Percentiles rank a stretch among this genome's conserved stretches.
Evolutionary conservation across 2,797 vertebrate genomes (phyloP).

Genomic region (Neosalanx taihuensis): DNA sequence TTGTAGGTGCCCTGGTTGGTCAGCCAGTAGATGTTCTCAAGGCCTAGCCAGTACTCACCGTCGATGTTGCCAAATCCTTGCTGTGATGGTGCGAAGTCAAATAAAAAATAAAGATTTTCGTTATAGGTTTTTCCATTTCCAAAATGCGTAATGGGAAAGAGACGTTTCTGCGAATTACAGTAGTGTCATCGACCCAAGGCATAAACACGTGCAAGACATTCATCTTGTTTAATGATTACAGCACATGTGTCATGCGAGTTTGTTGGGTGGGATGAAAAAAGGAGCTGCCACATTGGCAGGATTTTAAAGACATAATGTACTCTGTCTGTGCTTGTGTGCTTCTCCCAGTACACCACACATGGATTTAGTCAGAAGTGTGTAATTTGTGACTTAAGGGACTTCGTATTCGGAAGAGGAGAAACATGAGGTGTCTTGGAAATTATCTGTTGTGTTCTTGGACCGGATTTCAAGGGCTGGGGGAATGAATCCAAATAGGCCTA

Average conservation of each 20-base stretch:
- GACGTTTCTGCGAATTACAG: not conserved
- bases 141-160: too few relatives aligned
- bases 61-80: conserved; percentile 88
- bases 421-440: conserved; percentile 6
- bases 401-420: not conserved
- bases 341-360: conserved; percentile 12
- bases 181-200: not conserved
- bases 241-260: not conserved
- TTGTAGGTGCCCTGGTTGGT: conserved; percentile 88
- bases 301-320: conserved; percentile 15
- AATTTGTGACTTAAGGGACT: conserved; percentile 5
- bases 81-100: conserved; percentile 47
- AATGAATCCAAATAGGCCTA: not conserved
- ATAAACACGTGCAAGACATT: not conserved
- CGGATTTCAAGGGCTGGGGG: not conserved
- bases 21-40: conserved; percentile 86
- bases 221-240: not conserved
- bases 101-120: too few relatives aligned
- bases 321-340: not conserved
- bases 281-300: conserved; percentile 3
- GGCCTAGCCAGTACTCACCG: conserved; percentile 86
- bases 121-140: too few relatives aligned
- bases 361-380: conserved; percentile 21
- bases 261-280: not conserved
- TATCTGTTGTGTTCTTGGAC: not conserved